phyloP scores from a whole-genome alignment of 2,113 vertebrate genomes.

The Austrofundulus limnaeus region DNA sequence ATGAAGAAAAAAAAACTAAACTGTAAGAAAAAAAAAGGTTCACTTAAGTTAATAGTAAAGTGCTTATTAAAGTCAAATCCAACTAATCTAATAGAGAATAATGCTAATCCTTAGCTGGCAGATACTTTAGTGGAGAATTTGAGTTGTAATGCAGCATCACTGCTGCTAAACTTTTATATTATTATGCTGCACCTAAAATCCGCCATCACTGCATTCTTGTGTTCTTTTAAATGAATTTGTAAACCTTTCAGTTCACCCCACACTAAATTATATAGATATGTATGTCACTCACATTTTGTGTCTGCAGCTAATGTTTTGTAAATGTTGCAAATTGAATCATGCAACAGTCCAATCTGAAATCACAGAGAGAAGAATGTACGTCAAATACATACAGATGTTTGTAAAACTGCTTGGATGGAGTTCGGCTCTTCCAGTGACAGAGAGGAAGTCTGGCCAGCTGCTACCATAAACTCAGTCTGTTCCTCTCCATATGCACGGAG shows the following conservation, averaged over 20 bases:
- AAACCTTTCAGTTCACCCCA: background rate
- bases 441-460: constrained; percentile 12
- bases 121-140: constrained; percentile 1
- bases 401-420: constrained; percentile 1
- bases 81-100: background rate
- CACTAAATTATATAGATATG: background rate
- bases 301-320: background rate
- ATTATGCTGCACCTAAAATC: constrained; percentile 18
- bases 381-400: background rate
- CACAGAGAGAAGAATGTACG: background rate
- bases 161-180: background rate
- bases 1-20: background rate
- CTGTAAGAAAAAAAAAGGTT: background rate
- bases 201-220: background rate
- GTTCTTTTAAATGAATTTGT: background rate
- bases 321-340: background rate
- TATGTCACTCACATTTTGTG: background rate
- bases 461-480: background rate
- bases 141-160: background rate
- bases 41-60: background rate
- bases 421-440: background rate
- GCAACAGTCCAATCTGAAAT: background rate
- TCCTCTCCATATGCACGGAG: constrained; percentile 27
- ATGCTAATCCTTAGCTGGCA: background rate
- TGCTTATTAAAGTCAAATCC: background rate